phyloP scores from a whole-genome alignment of 2,113 vertebrate species.

The Passer domesticus region DNA sequence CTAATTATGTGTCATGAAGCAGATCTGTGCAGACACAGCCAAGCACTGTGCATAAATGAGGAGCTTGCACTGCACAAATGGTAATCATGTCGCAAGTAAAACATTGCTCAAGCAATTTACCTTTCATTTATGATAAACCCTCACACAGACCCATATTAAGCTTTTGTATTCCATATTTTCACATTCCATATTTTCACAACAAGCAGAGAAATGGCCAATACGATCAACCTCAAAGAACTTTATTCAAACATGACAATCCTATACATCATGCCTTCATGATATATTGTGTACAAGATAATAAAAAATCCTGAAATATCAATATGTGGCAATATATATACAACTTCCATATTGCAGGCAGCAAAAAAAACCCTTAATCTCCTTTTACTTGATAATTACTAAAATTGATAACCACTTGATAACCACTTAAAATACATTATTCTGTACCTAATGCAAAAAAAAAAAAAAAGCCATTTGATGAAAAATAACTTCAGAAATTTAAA shows the following conservation, averaged over 20 bases:
- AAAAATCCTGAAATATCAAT: not conserved
- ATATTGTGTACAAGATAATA: not conserved
- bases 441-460: not conserved
- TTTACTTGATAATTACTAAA: not conserved
- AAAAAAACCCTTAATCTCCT: not conserved
- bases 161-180: not conserved
- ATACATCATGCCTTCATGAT: not conserved
- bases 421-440: not conserved
- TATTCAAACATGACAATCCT: not conserved
- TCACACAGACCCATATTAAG: not conserved
- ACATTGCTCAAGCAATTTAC: not conserved
- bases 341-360: not conserved
- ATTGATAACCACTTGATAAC: not conserved
- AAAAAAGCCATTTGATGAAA: not conserved
- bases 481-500: not conserved
- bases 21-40: not conserved
- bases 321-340: not conserved
- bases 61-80: not conserved
- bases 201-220: not conserved
- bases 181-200: not conserved
- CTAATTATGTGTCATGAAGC: slow-evolving; percentile 34
- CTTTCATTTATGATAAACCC: not conserved
- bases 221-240: not conserved
- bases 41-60: not conserved
- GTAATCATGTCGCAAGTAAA: not conserved